Evolutionary conservation across 2,797 vertebrate genomes (phyloP), one percentile per base, ranked within the genome.

Genomic region (Myotis pilosus): DNA sequence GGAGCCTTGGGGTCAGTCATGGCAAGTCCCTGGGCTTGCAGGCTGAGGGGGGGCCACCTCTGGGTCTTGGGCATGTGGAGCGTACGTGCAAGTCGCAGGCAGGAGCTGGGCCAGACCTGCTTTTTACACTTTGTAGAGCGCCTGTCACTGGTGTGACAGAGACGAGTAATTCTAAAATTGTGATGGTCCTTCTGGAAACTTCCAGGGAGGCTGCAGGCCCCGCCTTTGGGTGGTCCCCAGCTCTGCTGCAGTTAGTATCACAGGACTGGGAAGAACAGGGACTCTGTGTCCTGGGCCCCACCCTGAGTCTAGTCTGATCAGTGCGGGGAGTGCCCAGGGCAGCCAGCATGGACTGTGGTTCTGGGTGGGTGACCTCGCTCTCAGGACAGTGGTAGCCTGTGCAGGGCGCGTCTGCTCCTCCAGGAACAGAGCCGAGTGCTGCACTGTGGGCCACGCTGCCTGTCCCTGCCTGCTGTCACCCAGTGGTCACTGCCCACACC

Each of bases 11-110:
- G 38, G 23, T 33, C 10, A 3, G 38, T 47, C 25, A 5, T 25
- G 25, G 13, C 57, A 8, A 0, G 25, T 20, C 60, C 33, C 16
- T 68, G 47, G 82, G 49, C 60, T 60, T 66, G 12, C 17, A 1
- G 47, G n/a, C 33, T 1, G 23, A 82, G 51, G 11, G 3, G 30
- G 19, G 66, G 10, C 64, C 28, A 49, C 6, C 47, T 16, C 28
- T 22, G 47, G 41, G 57, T 3, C 57, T 82, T 9, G 13, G 28
- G 17, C 6, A 0, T 8, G 41, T 4, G 66, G n/a, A 2, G 7
- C 1, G 2, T 9, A 0, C 3, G 8, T 15, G 10, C 19, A 49
- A 23, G 44, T 25, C 8, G 0, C 4, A 44, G 36, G 85, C 13
- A 1, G n/a, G 41, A 19, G 11, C 38, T 23, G 33, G 20, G 3